Evolutionary conservation across 2,888 invertebrate genomes (phyloP).

Genomic region (Drosophila demipolita): DNA sequence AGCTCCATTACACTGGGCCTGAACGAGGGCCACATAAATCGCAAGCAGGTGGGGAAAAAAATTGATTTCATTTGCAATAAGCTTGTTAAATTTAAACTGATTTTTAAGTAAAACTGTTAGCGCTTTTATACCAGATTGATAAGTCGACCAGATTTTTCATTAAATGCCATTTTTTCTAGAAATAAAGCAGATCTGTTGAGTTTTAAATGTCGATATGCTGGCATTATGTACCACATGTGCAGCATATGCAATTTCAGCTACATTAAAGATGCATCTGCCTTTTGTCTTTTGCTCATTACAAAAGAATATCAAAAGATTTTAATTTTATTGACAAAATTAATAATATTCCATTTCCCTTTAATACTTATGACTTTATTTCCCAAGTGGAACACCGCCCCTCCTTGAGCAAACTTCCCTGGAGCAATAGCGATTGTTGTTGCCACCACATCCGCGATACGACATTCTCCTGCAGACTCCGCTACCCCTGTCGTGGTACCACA

Average conservation of each 20-base stretch:
- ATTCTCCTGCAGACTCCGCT: not conserved
- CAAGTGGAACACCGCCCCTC: not conserved
- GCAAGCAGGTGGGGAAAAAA: slow-evolving; percentile 22
- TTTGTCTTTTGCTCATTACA: too few species aligned
- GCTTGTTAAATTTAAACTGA: not conserved
- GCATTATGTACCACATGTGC: not conserved
- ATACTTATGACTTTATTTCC: not conserved
- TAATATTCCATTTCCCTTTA: too few species aligned
- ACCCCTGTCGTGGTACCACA: slow-evolving; percentile 10
- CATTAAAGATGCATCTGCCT: too few species aligned
- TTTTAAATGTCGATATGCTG: too few species aligned
- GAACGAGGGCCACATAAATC: slow-evolving; percentile 17
- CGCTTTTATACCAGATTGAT: too few species aligned
- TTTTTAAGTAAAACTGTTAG: too few species aligned
- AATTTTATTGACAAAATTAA: slow-evolving; percentile 42
- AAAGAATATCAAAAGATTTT: too few species aligned
- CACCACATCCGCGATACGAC: not conserved
- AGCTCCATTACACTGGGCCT: slow-evolving; percentile 18
- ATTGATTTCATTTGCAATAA: slow-evolving; percentile 19
- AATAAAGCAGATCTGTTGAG: too few species aligned
- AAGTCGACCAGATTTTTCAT: too few species aligned
- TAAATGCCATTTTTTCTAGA: not conserved
- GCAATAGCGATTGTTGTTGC: not conserved
- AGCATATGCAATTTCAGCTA: too few species aligned
- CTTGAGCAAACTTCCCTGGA: not conserved